Conservation (phyloP, 2,113 vertebrate species). For the Pseudolaguvia tuberculata region DNA sequence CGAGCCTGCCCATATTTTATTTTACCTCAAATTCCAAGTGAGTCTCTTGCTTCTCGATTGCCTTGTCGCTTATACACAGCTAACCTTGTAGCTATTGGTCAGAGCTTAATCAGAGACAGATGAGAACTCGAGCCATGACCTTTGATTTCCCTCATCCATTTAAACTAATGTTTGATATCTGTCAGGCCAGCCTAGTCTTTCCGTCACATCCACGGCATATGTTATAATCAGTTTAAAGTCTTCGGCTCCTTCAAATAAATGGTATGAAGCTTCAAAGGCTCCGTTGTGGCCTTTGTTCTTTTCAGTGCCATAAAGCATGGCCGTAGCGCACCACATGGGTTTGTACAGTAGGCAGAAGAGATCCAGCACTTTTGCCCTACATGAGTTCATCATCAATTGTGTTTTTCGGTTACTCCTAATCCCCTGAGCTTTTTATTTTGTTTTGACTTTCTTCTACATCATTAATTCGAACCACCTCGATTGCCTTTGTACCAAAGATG, state of each 20-base stretch:
- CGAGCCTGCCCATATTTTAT: conserved; percentile 50
- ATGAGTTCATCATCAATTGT: conserved; percentile 28
- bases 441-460: conserved; percentile 11
- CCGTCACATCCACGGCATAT: conserved; percentile 46
- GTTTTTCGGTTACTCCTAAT: too few species aligned
- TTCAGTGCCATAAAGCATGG: conserved; percentile 43
- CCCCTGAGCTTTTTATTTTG: conserved; percentile 40
- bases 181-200: conserved; percentile 61
- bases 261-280: conserved; percentile 34
- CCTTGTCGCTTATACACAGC: conserved; percentile 69
- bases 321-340: conserved; percentile 43
- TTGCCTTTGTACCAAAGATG: conserved; percentile 41
- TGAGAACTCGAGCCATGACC: conserved; percentile 66
- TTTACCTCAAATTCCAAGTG: conserved; percentile 71
- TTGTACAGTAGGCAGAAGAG: conserved; percentile 36
- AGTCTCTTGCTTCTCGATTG: conserved; percentile 65
- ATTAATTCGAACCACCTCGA: conserved; percentile 45
- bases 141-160: conserved; percentile 71
- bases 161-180: conserved; percentile 62
- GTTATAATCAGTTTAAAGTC: conserved; percentile 54
- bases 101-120: conserved; percentile 72
- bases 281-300: conserved; percentile 47
- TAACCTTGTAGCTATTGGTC: conserved; percentile 57
- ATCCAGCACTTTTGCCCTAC: conserved; percentile 52
- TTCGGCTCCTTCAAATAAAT: conserved; percentile 46